These are phyloP conservation scores for Enteromius paludinosus DNA, from an alignment of 2,797 vertebrate genomes.

Conservation along the genomic window DNA sequence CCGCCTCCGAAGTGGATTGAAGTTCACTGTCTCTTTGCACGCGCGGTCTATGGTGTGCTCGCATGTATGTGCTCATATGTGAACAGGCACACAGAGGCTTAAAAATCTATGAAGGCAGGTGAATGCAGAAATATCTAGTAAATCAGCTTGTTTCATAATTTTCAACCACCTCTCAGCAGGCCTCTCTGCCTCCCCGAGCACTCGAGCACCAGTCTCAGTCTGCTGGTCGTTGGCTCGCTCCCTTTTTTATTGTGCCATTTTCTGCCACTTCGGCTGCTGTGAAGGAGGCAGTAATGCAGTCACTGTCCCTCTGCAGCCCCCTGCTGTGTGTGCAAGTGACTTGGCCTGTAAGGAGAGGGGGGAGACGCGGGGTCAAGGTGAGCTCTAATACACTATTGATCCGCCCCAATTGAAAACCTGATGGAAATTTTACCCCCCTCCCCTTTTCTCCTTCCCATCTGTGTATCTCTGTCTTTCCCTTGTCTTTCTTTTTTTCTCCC, in stretches of 20 bases:
- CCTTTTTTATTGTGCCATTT: constrained; percentile 84
- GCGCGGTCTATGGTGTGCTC: constrained; percentile 45
- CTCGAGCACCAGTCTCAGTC: constrained; percentile 3
- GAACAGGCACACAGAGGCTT: constrained; percentile 21
- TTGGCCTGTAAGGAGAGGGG: constrained; percentile 78
- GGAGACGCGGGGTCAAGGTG: constrained; percentile 85
- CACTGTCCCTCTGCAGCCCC: constrained; percentile 79
- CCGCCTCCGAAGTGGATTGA: constrained; percentile 70
- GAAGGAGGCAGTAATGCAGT: constrained; percentile 81
- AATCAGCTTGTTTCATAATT: constrained; percentile 27
- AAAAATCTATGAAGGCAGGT: neutral
- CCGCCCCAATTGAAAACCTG: constrained; percentile 88
- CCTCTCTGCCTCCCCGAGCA: constrained; percentile 1
- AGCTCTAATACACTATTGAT: constrained; percentile 91
- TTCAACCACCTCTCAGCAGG: neutral
- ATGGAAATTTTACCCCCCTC: constrained; percentile 82
- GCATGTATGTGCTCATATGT: constrained; percentile 24
- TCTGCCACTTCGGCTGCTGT: constrained; percentile 84
- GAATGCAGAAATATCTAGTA: constrained; percentile 9
- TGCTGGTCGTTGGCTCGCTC: constrained; percentile 58
- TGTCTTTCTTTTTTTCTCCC: constrained; percentile 55
- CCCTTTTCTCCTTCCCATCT: constrained; percentile 51
- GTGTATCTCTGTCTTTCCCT: constrained; percentile 61
- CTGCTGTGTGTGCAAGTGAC: constrained; percentile 84
- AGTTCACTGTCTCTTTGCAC: constrained; percentile 70